These are phyloP conservation scores for Andrena cerasifolii DNA, from an alignment of 1,140 invertebrate species.

Conservation along the genomic window DNA sequence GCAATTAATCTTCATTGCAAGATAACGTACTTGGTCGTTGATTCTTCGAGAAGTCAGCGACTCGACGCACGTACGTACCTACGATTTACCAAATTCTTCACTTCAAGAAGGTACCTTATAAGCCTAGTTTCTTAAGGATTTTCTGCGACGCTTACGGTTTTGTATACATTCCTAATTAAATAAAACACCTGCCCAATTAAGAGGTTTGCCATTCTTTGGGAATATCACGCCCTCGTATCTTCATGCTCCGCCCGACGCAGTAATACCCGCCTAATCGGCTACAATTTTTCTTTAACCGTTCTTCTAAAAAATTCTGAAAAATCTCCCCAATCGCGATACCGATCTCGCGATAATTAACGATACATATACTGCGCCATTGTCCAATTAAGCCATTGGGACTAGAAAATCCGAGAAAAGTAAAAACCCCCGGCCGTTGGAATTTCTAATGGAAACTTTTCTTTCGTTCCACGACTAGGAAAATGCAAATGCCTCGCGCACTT, in stretches of 20 bases:
- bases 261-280: background rate
- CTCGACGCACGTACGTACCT: conserved; percentile 32
- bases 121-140: conserved; percentile 55
- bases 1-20: conserved; percentile 54
- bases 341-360: background rate
- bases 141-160: conserved; percentile 3
- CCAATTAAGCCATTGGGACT: background rate
- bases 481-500: background rate
- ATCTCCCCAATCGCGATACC: background rate
- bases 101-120: conserved; percentile 79
- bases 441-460: conserved; percentile 30
- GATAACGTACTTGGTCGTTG: conserved; percentile 34
- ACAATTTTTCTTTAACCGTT: background rate
- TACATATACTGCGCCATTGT: no score
- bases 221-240: no score
- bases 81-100: conserved; percentile 70
- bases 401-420: conserved; percentile 1
- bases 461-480: background rate
- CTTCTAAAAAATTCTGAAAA: no score
- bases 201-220: no score
- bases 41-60: conserved; percentile 11
- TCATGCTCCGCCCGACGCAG: no score
- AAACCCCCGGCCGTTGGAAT: background rate
- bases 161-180: conserved; percentile 41
- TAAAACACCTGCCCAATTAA: conserved; percentile 4